Base-by-base conservation (phyloP, 2,888 invertebrate species). In the Stramonita haemastoma region DNA sequence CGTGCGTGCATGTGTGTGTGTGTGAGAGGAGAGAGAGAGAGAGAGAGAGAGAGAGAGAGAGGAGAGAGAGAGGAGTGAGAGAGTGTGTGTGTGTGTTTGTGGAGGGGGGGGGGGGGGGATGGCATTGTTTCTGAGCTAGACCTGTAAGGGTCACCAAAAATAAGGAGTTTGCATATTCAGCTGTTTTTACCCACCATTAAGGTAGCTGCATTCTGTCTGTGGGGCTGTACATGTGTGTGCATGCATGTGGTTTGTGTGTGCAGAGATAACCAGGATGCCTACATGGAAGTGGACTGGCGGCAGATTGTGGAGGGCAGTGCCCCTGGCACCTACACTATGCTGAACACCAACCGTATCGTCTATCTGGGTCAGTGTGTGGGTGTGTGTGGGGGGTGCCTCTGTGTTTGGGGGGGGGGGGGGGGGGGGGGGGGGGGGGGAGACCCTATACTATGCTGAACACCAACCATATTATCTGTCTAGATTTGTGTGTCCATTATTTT, bases 201-300 rank as follows among this genome's bases (percentile, higher is more conserved):
- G 60, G 60, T 17, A 60, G 13, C 0, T 60, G 60, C 15, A 60
- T 17, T 5, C 13, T 60, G 60, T 46, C 86, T 66, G 84, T 88
- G 56, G 77, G 66, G 34, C 15, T n/a, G 34, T 22, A 29, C 8
- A 60, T 57, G 32, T 81, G 56, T 84, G 4, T 88, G 34, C n/a
- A n/a, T n/a, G n/a, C n/a, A n/a, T n/a, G n/a, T n/a, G n/a, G n/a
- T 88, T 34, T 66, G 26, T 79, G 90, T 92, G 86, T 26, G 5
- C 92, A 98, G 98, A 95, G 98, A 98, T 89, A 93, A 93, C 90
- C 98, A 98, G 96, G 97, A 98, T 92, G 98, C 98, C 17, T 97
- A 98, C 56, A 96, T 99, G 88, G 97, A 98, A 93, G 98, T 99
- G n/a, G 99, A 99, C 96, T 98, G 98, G 85, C 97, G 98, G 88